Conservation (phyloP, 2,797 vertebrate species). For the Allobates femoralis region DNA sequence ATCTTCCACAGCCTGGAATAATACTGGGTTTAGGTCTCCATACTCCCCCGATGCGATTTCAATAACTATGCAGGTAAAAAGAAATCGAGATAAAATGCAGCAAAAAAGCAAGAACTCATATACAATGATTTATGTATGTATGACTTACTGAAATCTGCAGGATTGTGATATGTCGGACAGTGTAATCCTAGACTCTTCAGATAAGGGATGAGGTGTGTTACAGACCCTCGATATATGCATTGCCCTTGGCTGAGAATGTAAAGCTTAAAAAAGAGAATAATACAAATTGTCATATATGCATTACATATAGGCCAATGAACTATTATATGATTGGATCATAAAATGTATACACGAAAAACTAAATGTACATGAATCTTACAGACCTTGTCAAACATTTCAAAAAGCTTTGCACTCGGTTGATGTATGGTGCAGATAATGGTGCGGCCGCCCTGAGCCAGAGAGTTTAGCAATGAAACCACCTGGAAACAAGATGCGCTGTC, state of each 20-base stretch:
- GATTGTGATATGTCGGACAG: conserved; percentile 98
- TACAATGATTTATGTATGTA: not conserved
- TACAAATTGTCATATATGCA: not conserved
- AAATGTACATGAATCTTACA: not conserved
- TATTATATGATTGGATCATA: not conserved
- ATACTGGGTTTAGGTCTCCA: conserved; percentile 93
- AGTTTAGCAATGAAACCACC: conserved; percentile 95
- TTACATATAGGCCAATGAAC: not conserved
- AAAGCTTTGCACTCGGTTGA: conserved; percentile 98
- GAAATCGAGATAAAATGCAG: not conserved
- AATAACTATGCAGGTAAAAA: conserved; percentile 81
- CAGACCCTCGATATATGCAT: conserved; percentile 96
- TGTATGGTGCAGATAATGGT: conserved; percentile 99
- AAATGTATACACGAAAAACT: not conserved
- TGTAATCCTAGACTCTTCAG: conserved; percentile 95
- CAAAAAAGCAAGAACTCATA: not conserved
- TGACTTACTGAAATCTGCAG: conserved; percentile 96
- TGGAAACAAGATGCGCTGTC: conserved; percentile 97
- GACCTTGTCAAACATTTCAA: conserved; percentile 99
- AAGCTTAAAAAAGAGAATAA: conserved; percentile 78
- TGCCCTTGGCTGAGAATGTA: conserved; percentile 99
- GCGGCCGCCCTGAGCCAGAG: conserved; percentile 92
- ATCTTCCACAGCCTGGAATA: conserved; percentile 94
- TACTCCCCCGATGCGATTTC: conserved; percentile 98
- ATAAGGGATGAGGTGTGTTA: conserved; percentile 96